Conservation (phyloP, 2,888 invertebrate genomes). For the Eupithecia abbreviata region DNA sequence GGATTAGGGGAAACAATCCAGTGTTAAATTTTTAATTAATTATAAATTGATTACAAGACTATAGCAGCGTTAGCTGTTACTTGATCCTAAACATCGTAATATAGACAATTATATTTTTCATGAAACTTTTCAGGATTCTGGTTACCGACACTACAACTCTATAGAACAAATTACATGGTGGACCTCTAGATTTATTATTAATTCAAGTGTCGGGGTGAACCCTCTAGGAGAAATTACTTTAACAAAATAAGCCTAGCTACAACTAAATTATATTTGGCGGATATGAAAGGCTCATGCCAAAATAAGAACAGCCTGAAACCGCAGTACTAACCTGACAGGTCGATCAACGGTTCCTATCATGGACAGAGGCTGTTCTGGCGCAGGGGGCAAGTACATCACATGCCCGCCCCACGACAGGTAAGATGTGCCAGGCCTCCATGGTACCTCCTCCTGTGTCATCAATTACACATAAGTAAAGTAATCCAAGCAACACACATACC, state of each 20-base stretch:
- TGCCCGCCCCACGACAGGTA: conserved; percentile 87
- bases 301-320: neutral
- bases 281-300: neutral
- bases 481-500: neutral
- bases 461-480: neutral
- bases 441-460: conserved; percentile 60
- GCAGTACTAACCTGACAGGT: conserved; percentile 68
- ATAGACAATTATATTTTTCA: no score
- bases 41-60: neutral
- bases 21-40: neutral
- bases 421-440: conserved; percentile 70
- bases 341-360: conserved; percentile 69
- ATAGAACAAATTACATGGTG: no score
- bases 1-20: neutral
- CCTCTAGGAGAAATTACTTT: no score
- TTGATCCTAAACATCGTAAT: no score
- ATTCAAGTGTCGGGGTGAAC: no score
- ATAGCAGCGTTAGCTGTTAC: neutral
- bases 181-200: no score
- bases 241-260: neutral
- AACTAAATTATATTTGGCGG: no score
- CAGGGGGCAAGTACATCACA: conserved; percentile 90
- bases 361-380: conserved; percentile 73
- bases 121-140: no score
- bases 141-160: no score